Evolutionary conservation across 1,140 invertebrate genomes (phyloP), one percentile per base, ranked within the genome.

Genomic region (Drosophila baimaii): DNA sequence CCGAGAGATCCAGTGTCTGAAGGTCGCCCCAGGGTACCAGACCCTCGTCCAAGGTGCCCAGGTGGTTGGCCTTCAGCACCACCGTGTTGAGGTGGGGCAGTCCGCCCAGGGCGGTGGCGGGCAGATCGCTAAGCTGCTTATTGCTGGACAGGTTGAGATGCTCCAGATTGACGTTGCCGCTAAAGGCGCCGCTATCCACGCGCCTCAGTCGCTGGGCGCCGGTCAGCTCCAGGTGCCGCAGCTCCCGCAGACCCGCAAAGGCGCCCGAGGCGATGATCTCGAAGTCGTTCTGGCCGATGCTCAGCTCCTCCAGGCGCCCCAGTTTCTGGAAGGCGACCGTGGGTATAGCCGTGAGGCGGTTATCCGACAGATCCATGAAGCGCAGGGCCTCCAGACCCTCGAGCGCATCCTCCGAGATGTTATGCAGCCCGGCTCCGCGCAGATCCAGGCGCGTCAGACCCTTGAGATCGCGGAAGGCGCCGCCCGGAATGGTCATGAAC

Each of bases 211-310:
- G 92, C 39, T 94, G 94, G 0, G 96, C 95, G 6, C 96, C 96
- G 0, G 95, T 95, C 2, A 98, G 94, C 54, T 97, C 95, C 31
- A 98, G 90, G 55, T 94, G 94, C 58, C 96, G 94, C 5, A 98
- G 92, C 91, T 96, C 96, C 17, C 93, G 94, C 9, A 98, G 92
- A 0, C 96, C 96, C 63, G 94, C 94, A 85, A 98, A 97, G 0
- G 96, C 95, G 44, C 95, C 94, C 0, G 94, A 93, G 79, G 94
- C 93, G 25, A 98, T 91, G 0, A 93, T 91, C 21, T 94, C 92
- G 77, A 97, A 97, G 68, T 95, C 95, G 84, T 98, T 98, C 89
- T 97, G 96, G 0, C 97, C 97, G 19, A 97, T 93, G 19, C 94
- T 95, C 15, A 98, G 93, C 68, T 97, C 95, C 90, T 97, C 96